Percentiles rank a stretch among this genome's conserved stretches.
Evolutionary conservation across 2,888 invertebrate genomes (phyloP).

Genomic region (Taphrorychus bicolor): DNA sequence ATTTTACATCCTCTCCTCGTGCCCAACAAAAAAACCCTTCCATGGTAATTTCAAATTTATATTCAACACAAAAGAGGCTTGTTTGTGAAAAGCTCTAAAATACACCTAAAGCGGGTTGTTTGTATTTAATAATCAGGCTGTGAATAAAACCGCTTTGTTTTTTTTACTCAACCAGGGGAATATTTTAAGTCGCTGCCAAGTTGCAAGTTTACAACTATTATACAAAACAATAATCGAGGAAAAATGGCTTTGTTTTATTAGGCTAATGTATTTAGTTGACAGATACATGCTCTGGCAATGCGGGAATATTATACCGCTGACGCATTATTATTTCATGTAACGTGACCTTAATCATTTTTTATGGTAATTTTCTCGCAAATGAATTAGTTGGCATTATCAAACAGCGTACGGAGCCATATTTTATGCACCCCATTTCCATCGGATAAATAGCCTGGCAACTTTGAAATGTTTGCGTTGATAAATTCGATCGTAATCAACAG

Average conservation of each 20-base stretch:
- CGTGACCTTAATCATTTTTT: conserved; percentile 6
- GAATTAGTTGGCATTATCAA: neutral
- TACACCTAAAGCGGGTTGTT: neutral
- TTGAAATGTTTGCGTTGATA: neutral
- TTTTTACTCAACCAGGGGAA: neutral
- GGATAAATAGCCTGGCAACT: neutral
- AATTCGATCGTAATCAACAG: neutral
- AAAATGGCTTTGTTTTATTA: neutral
- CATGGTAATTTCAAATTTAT: neutral
- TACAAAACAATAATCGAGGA: neutral
- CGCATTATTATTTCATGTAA: neutral
- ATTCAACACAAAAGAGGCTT: conserved; percentile 6
- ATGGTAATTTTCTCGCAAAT: neutral
- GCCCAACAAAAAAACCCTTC: neutral
- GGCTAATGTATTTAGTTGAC: neutral
- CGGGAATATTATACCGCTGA: neutral
- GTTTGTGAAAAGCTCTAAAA: neutral
- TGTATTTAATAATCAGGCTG: conserved; percentile 1
- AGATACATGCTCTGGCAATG: conserved; percentile 4
- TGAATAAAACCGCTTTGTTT: neutral
- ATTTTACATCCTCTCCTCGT: no score
- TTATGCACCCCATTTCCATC: neutral
- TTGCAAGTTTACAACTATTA: neutral
- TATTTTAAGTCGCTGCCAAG: neutral
- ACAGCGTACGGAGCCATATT: neutral